Base-by-base conservation (phyloP, 92 coral and sea anemone genomes). In the Desmophyllum pertusum region DNA sequence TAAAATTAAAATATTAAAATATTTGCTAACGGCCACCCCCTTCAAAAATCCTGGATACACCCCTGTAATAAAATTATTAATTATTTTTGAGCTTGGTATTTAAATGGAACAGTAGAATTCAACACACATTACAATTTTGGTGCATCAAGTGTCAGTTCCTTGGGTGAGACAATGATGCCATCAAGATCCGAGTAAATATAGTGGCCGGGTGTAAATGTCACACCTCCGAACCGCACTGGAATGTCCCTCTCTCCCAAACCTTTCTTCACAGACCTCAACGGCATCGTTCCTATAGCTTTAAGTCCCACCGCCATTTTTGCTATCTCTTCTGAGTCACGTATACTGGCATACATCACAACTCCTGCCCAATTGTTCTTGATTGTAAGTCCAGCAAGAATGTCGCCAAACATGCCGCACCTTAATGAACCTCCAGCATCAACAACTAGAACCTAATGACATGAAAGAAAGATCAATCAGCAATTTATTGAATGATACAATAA, bases 341-440 rank as follows among this genome's bases (percentile, higher is more conserved):
- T 92, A 73, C 98, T 90, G 46, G 95, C 97, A 70, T 89, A 91
- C 93, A 97, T 94, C 23, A 97, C 73, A 11, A 97, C 89, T 13
- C 99, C 99, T 68, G 93, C 87, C 99, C 99, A 97, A 76, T 92
- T 91, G 76, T 97, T 97, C 75, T 92, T 89, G 38, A 89, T 77
- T 33, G 90, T 97, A 87, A 92, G 66, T 7, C 90, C 87, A 17
- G 98, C 99, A 25, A 97, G 88, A 43, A 91, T 94, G 85, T 97
- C 99, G 8, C 99, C 99, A 36, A 97, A 81, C 93, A 97, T 89
- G 29, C 93, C 98, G 31, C 97, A 70, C 46, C 98, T 87, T 89
- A 97, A 74, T n/a, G 99, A 97, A 6, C 98, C 99, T 42, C 99
- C 99, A 38, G 91, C 99, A 89, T 97, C 99, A 71, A 97, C 99